phyloP scores from a whole-genome alignment of 2,113 vertebrate genomes.

The Asarcornis scutulata region DNA sequence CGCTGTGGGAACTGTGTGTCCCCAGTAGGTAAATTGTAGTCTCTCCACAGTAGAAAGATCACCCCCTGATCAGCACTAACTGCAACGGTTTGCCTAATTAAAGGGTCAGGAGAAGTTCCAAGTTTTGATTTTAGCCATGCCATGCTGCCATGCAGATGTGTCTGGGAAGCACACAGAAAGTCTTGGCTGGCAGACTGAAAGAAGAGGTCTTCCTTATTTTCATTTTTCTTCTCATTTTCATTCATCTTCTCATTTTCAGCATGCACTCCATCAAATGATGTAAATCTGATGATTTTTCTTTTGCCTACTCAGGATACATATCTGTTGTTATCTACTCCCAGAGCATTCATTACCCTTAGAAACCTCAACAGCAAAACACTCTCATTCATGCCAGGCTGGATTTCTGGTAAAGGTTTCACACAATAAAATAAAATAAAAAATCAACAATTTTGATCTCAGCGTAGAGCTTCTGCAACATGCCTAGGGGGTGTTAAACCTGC shows the following conservation, averaged over 20 bases:
- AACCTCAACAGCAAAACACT: neutral
- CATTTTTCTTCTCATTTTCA: neutral
- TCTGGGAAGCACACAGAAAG: neutral
- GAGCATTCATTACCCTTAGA: neutral
- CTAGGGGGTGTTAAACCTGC: neutral
- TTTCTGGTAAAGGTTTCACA: neutral
- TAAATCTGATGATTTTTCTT: neutral
- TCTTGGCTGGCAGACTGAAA: neutral
- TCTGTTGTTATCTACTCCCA: neutral
- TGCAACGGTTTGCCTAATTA: neutral
- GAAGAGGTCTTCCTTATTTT: neutral
- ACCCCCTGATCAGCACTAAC: neutral
- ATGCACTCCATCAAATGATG: neutral
- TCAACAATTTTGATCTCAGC: fast-evolving
- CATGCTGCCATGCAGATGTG: neutral
- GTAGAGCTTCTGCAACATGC: neutral
- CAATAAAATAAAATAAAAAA: neutral
- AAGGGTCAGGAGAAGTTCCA: neutral
- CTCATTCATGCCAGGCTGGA: neutral
- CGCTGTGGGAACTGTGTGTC: neutral
- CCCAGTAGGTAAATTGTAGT: neutral
- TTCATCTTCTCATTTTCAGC: neutral
- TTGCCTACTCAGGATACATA: neutral
- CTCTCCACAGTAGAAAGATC: neutral
- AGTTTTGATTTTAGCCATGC: neutral